phyloP scores from a whole-genome alignment of 2,888 invertebrate species.

The Amphipyra berbera region DNA sequence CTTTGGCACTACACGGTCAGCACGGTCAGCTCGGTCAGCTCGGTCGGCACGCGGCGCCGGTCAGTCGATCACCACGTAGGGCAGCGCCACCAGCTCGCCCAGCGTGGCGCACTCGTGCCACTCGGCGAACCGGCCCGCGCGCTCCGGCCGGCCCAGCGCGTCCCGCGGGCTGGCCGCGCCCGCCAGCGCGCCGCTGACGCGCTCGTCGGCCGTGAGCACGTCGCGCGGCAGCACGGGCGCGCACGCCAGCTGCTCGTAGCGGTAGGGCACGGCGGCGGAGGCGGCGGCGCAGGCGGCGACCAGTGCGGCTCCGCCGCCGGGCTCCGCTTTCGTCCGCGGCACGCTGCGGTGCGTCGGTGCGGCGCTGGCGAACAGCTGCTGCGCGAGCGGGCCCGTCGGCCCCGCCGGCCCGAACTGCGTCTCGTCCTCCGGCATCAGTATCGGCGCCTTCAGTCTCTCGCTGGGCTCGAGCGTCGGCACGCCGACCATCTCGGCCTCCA shows the following conservation, averaged over 20 bases:
- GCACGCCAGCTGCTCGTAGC: slow-evolving; percentile 67
- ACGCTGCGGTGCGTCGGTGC: slow-evolving; percentile 79
- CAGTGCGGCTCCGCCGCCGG: slow-evolving; percentile 69
- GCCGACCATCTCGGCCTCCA: slow-evolving; percentile 49
- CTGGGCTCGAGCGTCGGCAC: slow-evolving; percentile 69
- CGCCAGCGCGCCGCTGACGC: slow-evolving; percentile 43
- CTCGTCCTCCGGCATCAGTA: slow-evolving; percentile 72
- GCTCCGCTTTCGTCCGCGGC: slow-evolving; percentile 79
- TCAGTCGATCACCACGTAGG: slow-evolving; percentile 99
- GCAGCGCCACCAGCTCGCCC: slow-evolving; percentile 97
- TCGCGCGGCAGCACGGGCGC: slow-evolving; percentile 73
- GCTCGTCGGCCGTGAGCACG: slow-evolving; percentile 42
- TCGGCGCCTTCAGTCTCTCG: slow-evolving; percentile 79
- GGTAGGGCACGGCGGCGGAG: slow-evolving; percentile 65
- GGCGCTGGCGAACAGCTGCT: slow-evolving; percentile 42
- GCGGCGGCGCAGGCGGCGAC: slow-evolving; percentile 70
- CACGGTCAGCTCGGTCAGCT: slow-evolving; percentile 98
- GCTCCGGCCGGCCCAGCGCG: slow-evolving; percentile 71
- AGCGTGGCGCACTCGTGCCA: slow-evolving; percentile 97
- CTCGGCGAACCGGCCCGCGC: slow-evolving; percentile 92
- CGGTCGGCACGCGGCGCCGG: slow-evolving; percentile 93
- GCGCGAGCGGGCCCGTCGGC: slow-evolving; percentile 46
- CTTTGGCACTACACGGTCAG: slow-evolving; percentile 85
- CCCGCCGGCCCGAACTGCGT: slow-evolving; percentile 55
- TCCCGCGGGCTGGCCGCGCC: slow-evolving; percentile 57